Percentiles rank a stretch among this genome's conserved stretches.
Evolutionary conservation across 2,113 vertebrate genomes (phyloP).

Genomic region (Scytalopus superciliaris): DNA sequence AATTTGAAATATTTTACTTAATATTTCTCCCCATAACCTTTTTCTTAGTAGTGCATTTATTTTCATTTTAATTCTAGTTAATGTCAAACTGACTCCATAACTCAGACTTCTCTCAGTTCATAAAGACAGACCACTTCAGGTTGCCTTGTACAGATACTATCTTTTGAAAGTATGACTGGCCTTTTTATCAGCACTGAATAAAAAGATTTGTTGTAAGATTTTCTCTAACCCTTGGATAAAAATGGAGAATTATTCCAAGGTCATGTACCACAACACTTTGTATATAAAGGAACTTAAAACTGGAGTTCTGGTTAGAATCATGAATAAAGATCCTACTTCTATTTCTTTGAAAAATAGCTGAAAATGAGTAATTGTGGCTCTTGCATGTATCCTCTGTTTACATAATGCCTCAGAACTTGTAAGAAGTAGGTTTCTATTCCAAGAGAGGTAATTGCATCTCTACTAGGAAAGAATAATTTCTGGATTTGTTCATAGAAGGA

Average conservation of each 20-base stretch:
- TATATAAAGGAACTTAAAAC: neutral
- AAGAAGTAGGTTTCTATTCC: neutral
- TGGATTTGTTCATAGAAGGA: neutral
- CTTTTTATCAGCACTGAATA: neutral
- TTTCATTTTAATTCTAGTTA: neutral
- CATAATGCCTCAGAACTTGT: neutral
- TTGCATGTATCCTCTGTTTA: neutral
- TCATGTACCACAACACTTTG: neutral
- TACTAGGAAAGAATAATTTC: neutral
- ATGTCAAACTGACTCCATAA: neutral
- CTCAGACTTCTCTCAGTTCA: neutral
- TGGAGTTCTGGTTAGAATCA: neutral
- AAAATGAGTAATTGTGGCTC: neutral
- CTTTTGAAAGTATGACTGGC: neutral
- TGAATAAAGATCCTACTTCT: neutral
- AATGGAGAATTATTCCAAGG: neutral
- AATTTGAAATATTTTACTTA: neutral
- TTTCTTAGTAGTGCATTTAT: neutral
- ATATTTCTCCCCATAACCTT: neutral
- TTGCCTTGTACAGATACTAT: neutral
- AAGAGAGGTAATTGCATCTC: neutral
- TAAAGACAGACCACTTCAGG: neutral
- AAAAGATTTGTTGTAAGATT: neutral
- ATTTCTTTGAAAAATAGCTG: neutral
- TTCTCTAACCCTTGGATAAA: neutral